A percentile compares a stretch with the other conserved stretches of the same genome.
phyloP scores from a whole-genome alignment of 2,113 vertebrate species.

The Brevimyrus niger region DNA sequence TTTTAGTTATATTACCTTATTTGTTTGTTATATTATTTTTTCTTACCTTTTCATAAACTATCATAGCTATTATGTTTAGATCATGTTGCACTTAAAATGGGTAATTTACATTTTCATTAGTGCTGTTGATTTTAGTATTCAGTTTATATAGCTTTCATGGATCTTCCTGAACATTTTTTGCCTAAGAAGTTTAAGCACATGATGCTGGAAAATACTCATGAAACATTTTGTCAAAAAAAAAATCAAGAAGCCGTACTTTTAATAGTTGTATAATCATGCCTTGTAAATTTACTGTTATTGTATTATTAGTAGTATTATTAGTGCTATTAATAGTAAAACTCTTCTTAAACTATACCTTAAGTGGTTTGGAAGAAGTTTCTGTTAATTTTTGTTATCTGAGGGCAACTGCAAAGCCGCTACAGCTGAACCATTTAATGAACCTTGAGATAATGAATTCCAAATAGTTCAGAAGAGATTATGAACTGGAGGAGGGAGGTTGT shows the following conservation, averaged over 20 bases:
- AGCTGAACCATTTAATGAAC: background rate
- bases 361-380: background rate
- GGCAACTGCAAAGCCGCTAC: background rate
- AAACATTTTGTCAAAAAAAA: background rate
- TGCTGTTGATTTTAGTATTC: background rate
- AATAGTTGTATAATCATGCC: background rate
- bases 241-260: background rate
- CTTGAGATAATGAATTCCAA: background rate
- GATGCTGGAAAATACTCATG: background rate
- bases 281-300: background rate
- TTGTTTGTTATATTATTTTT: background rate
- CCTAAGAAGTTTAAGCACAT: background rate
- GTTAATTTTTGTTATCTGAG: background rate
- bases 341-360: background rate
- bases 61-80: background rate
- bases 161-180: background rate
- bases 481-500: constrained; percentile 23
- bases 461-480: constrained; percentile 3
- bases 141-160: background rate
- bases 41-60: background rate
- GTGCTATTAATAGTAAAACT: background rate
- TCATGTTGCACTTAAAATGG: background rate
- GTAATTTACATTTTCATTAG: background rate
- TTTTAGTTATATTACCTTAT: background rate
- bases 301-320: background rate